These are phyloP conservation scores for Rallus crepitans DNA, from an alignment of 2,797 vertebrate genomes.

Conservation along the genomic window DNA sequence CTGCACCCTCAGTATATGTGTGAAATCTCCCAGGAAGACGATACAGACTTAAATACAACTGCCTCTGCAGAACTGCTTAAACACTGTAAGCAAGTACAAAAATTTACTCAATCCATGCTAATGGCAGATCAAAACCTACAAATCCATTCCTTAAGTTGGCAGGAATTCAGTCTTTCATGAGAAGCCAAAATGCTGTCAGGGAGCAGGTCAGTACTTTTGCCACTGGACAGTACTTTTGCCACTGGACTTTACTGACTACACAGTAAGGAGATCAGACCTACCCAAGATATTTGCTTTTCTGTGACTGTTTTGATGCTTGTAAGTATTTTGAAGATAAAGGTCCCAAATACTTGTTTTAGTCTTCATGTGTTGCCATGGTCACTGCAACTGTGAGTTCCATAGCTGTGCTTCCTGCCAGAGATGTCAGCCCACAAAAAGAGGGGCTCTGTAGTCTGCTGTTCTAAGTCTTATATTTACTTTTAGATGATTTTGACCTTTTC, in stretches of 20 bases:
- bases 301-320: background rate
- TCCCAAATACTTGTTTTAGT: background rate
- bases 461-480: background rate
- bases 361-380: background rate
- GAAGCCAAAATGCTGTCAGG: background rate
- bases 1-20: background rate
- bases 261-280: background rate
- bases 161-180: rapidly evolving
- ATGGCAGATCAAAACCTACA: background rate
- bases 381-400: background rate
- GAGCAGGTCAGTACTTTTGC: background rate
- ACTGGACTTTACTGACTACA: background rate
- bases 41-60: background rate
- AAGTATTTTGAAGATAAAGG: background rate
- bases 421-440: background rate
- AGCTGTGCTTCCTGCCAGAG: background rate
- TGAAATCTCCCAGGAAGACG: background rate
- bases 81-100: background rate
- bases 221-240: background rate
- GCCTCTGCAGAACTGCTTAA: background rate
- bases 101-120: background rate
- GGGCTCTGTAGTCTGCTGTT: background rate
- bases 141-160: background rate
- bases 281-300: background rate
- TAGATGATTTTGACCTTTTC: background rate